These are phyloP conservation scores for Edolisoma coerulescens DNA, from an alignment of 2,113 vertebrate species.

Conservation along the genomic window DNA sequence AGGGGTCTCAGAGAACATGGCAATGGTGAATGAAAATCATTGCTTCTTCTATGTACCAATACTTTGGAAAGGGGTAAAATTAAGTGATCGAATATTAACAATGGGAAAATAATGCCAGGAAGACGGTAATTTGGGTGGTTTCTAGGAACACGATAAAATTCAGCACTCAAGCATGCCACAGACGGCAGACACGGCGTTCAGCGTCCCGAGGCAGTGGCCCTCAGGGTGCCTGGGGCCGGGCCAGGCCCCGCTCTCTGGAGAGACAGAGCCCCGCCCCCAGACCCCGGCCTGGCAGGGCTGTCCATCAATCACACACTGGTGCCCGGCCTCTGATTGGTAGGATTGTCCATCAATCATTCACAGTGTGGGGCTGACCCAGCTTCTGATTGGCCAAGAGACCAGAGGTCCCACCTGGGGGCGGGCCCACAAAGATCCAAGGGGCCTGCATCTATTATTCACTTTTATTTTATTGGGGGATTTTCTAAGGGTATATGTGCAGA, in stretches of 20 bases:
- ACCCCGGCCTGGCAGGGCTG: rapidly evolving
- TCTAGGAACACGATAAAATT: not conserved
- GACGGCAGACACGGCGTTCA: rapidly evolving
- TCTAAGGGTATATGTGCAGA: not conserved
- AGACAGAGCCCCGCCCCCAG: not conserved
- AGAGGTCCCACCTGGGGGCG: rapidly evolving
- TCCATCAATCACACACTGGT: not conserved
- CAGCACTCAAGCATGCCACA: not conserved
- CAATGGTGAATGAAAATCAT: not conserved
- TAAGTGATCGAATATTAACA: not conserved
- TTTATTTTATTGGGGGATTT: not conserved
- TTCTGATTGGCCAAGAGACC: rapidly evolving
- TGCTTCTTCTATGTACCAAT: not conserved
- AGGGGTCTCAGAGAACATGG: not conserved
- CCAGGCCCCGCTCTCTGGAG: rapidly evolving
- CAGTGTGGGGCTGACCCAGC: rapidly evolving
- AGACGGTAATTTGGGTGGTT: not conserved
- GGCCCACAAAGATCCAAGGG: not conserved
- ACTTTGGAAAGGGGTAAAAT: not conserved
- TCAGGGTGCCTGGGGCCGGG: rapidly evolving
- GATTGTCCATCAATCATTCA: not conserved
- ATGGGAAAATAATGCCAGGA: not conserved
- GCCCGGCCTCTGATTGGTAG: not conserved
- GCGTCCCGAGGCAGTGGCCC: rapidly evolving
- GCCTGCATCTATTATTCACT: not conserved